A percentile compares a stretch with the other conserved stretches of the same genome.
Conservation (phyloP, 2,797 vertebrate genomes). For the Alcedo atthis region DNA sequence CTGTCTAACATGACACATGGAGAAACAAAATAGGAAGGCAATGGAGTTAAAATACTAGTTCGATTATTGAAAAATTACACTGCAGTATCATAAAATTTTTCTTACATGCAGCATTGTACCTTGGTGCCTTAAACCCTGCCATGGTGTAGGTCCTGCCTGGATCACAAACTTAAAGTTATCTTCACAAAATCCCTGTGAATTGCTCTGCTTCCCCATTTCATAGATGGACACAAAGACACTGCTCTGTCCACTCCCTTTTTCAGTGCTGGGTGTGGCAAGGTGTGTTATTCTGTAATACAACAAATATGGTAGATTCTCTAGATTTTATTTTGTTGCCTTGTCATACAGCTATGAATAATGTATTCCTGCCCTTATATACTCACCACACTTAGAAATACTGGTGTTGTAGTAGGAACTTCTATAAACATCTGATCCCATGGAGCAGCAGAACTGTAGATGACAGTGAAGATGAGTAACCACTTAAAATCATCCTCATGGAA, state of each 20-base stretch:
- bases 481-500: not conserved
- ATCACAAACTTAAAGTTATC: not conserved
- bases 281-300: not conserved
- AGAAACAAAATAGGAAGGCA: not conserved
- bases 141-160: fast-evolving
- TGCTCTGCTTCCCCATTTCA: not conserved
- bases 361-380: not conserved
- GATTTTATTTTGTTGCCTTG: not conserved
- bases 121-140: not conserved
- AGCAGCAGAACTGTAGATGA: not conserved
- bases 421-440: not conserved
- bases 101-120: not conserved
- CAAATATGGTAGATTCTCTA: not conserved
- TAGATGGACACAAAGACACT: not conserved
- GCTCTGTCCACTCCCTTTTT: not conserved
- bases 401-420: not conserved
- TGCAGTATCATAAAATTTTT: not conserved
- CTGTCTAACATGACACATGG: fast-evolving
- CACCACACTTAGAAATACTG: not conserved
- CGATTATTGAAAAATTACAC: not conserved
- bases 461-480: constrained; percentile 7
- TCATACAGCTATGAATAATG: not conserved
- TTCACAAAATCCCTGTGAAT: not conserved
- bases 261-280: not conserved
- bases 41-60: not conserved